These are phyloP conservation scores for Saxicola maurus DNA, from an alignment of 2,797 vertebrate species.

Conservation along the genomic window DNA sequence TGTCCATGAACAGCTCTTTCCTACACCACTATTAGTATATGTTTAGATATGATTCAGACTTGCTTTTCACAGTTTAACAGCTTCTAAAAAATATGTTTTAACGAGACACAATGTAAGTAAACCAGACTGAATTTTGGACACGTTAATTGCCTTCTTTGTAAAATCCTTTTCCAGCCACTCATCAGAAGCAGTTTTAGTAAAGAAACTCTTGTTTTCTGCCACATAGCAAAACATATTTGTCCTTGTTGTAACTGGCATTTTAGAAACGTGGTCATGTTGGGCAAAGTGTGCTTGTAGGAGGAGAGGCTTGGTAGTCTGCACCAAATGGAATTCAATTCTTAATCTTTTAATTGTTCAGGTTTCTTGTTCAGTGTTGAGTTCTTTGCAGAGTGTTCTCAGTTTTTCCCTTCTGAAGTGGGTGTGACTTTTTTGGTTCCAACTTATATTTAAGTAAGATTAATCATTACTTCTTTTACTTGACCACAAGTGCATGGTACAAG, in stretches of 20 bases:
- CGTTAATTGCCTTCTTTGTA: neutral
- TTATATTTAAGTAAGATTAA: neutral
- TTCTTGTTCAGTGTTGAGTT: neutral
- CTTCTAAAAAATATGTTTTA: neutral
- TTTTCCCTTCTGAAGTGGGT: neutral
- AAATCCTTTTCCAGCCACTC: neutral
- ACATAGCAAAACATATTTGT: neutral
- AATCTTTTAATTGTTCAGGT: neutral
- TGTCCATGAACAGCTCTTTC: neutral
- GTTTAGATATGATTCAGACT: neutral
- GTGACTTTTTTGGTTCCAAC: neutral
- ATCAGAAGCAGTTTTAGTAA: neutral
- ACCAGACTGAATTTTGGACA: neutral
- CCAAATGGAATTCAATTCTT: neutral
- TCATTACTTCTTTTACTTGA: neutral
- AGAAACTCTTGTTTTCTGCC: neutral
- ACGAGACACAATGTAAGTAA: neutral
- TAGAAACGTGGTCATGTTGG: neutral
- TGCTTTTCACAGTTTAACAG: neutral
- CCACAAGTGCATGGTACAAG: neutral
- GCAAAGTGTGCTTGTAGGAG: neutral
- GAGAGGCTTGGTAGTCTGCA: neutral
- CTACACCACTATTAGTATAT: neutral
- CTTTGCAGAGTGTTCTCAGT: neutral
- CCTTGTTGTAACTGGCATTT: neutral